These are phyloP conservation scores for Drosophila dunni DNA, from an alignment of 1,140 invertebrate genomes.

Conservation along the genomic window DNA sequence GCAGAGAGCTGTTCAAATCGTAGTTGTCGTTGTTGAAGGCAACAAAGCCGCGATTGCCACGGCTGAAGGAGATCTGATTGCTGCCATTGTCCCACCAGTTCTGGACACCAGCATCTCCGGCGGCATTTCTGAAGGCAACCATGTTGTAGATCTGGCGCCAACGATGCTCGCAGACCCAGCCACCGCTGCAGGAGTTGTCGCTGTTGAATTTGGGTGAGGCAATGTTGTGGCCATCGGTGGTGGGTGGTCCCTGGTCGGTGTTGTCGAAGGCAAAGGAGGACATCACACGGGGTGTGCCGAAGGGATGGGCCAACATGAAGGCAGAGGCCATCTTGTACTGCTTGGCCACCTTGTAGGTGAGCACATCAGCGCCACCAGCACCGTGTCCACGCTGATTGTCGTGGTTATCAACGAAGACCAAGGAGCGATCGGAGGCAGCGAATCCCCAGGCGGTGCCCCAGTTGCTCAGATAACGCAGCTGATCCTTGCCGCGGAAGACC, in stretches of 20 bases:
- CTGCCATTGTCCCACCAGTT: conserved; percentile 92
- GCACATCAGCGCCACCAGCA: conserved; percentile 84
- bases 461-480: conserved; percentile 85
- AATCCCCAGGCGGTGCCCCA: conserved; percentile 86
- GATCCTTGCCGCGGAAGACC: conserved; percentile 86
- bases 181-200: conserved; percentile 85
- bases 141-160: conserved; percentile 95
- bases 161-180: conserved; percentile 96
- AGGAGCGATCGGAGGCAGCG: conserved; percentile 84
- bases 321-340: conserved; percentile 91
- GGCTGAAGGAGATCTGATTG: conserved; percentile 92
- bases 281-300: conserved; percentile 90
- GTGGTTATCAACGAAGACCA: conserved; percentile 88
- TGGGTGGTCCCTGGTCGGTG: conserved; percentile 85
- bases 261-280: conserved; percentile 88
- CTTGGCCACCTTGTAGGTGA: conserved; percentile 88
- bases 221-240: conserved; percentile 71
- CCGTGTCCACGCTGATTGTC: conserved; percentile 89
- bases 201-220: conserved; percentile 86
- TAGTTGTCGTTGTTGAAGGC: conserved; percentile 89
- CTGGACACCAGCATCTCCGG: conserved; percentile 85
- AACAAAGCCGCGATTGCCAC: conserved; percentile 90
- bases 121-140: conserved; percentile 91
- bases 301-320: conserved; percentile 92
- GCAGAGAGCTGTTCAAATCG: conserved; percentile 86